Evolutionary conservation across 2,888 invertebrate genomes (phyloP), one percentile per base, ranked within the genome.

Genomic region (Pseudeuparius sepicola): DNA sequence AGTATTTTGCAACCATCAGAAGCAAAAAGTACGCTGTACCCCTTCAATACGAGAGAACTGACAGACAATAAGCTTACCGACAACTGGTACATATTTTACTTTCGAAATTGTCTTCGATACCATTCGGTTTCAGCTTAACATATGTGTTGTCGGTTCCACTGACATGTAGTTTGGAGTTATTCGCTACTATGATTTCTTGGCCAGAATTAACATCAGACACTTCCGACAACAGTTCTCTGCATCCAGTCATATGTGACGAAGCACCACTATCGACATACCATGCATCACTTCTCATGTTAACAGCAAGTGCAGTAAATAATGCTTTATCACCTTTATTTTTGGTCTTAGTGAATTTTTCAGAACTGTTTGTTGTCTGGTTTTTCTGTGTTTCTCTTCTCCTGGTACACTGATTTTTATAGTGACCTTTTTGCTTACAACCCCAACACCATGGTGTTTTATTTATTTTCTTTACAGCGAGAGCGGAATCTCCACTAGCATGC

Each of bases 1-100:
- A 28, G 14, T 7, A 28, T 28, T 28, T 13, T 28, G 28, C 28
- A 25, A 26, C 17, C 33, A 18, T 25, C 6, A 6, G 14, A 12
- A 26, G 24, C 25, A 33, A 33, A 33, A 9, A 4, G 14, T 14
- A 33, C 14, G 26, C 25, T 15, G 16, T 10, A 33, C 14, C 33
- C 33, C 14, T 6, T 33, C 7, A 26, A 33, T 26, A 27, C 33
- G 14, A 27, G 14, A 14, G 33, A 27, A 27, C 26, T 33, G 12
- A 33, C 42, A 25, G 20, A 31, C 34, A 49, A 29, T 15, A 49
- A 34, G 34, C 47, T 47, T 4, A 31, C 39, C 14, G 44, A 32
- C n/a, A 45, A 14, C 26, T n/a, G n/a, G n/a, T n/a, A n/a, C n/a
- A n/a, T 3, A 14, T 30, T n/a, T n/a, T n/a, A n/a, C n/a, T n/a